A percentile compares a stretch with the other conserved stretches of the same genome.
Conservation (phyloP, 2,113 vertebrate genomes). For the Peromyscus polionotus region DNA sequence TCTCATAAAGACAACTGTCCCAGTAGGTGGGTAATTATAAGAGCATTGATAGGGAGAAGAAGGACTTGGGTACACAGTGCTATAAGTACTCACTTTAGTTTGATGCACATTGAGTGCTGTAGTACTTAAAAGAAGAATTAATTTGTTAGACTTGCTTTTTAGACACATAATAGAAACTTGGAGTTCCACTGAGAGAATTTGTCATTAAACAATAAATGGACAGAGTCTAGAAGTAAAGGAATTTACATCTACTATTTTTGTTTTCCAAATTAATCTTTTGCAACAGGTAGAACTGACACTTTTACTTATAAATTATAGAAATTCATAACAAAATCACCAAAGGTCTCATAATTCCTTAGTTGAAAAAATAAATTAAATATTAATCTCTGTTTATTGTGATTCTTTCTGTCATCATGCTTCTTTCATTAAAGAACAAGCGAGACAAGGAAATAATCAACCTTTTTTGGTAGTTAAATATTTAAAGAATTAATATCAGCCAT, state of each 20-base stretch:
- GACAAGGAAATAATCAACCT: background rate
- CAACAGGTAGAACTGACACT: background rate
- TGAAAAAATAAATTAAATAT: background rate
- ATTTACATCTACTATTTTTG: background rate
- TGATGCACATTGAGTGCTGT: background rate
- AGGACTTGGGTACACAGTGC: background rate
- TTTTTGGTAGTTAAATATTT: background rate
- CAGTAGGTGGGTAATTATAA: background rate
- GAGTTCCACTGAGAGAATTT: background rate
- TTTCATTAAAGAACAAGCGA: conserved; percentile 21
- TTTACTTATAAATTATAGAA: background rate
- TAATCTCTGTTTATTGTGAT: background rate
- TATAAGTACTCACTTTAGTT: background rate
- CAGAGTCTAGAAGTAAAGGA: background rate
- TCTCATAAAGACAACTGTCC: conserved; percentile 3
- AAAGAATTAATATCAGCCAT: background rate
- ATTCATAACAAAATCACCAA: background rate
- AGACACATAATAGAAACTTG: background rate
- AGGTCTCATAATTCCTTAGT: background rate
- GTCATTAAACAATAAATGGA: background rate
- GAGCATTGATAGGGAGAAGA: background rate
- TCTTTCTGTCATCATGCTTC: background rate
- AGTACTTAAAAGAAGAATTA: background rate
- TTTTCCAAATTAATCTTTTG: background rate
- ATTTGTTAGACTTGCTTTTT: background rate